Evolutionary conservation across 2,113 vertebrate species (phyloP).

Genomic region (Sinocyclocheilus grahami): DNA sequence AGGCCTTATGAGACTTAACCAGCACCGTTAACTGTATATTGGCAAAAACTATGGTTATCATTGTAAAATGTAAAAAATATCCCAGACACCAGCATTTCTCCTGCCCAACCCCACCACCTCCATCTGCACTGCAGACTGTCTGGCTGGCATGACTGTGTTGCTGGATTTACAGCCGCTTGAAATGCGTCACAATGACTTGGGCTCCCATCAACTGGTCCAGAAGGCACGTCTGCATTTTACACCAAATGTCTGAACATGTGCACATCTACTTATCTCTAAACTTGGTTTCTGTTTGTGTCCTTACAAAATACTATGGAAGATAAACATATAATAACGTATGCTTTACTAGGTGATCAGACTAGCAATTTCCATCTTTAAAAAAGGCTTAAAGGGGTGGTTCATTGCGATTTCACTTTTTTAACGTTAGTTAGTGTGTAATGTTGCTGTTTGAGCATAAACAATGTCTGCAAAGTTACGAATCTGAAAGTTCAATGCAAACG

Average conservation of each 20-base stretch:
- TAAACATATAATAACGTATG: neutral
- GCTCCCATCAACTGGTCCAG: neutral
- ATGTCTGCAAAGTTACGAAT: no score
- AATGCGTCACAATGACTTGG: conserved; percentile 28
- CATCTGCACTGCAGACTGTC: conserved; percentile 35
- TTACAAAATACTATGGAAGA: neutral
- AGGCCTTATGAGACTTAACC: neutral
- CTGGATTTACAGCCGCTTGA: conserved; percentile 5
- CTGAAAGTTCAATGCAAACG: no score
- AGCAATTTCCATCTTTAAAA: neutral
- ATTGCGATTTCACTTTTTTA: no score
- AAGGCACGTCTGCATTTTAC: neutral
- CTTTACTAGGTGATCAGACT: neutral
- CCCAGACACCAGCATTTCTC: neutral
- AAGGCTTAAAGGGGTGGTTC: neutral
- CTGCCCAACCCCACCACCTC: neutral
- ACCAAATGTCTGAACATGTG: neutral
- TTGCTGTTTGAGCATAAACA: no score
- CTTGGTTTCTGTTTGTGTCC: neutral
- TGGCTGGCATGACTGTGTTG: conserved; percentile 9
- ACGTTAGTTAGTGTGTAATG: no score
- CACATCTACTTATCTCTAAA: neutral
- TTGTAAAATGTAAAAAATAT: neutral
- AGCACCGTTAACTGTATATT: neutral
- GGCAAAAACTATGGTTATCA: neutral